A percentile compares a stretch with the other conserved stretches of the same genome.
Conservation (phyloP, 2,797 vertebrate genomes). For the Thunnus albacares region DNA sequence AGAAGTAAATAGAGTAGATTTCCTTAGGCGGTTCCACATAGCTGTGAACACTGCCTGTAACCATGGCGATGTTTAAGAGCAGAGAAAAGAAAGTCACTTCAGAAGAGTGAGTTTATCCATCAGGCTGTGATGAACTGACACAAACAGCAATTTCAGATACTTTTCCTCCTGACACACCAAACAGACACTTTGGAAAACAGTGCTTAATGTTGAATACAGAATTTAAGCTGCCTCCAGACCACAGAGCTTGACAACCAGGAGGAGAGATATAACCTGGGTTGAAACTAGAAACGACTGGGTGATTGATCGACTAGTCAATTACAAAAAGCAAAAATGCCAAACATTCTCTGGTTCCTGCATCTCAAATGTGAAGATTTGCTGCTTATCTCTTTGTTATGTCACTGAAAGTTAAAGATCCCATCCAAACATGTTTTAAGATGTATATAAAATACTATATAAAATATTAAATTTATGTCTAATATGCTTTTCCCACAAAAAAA, state of each 20-base stretch:
- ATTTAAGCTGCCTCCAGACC: background rate
- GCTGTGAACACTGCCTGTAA: conserved; percentile 44
- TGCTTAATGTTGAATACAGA: background rate
- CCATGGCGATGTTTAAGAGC: conserved; percentile 49
- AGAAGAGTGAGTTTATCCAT: conserved; percentile 5
- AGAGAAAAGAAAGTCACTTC: conserved; percentile 20
- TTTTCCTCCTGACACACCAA: background rate
- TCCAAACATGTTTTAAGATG: too few species aligned
- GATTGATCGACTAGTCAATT: too few species aligned
- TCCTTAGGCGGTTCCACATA: conserved; percentile 15
- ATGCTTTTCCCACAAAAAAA: too few species aligned
- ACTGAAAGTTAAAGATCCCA: background rate
- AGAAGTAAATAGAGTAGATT: conserved; percentile 23
- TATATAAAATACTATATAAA: too few species aligned
- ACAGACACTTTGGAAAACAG: background rate
- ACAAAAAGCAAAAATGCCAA: too few species aligned
- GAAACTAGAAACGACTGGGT: background rate
- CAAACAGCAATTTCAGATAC: conserved; percentile 3
- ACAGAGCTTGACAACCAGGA: background rate
- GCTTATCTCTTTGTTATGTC: background rate
- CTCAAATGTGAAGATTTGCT: conserved; percentile 3
- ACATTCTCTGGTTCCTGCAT: background rate
- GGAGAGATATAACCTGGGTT: background rate
- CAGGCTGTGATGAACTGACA: conserved; percentile 22
- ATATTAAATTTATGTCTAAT: too few species aligned